These are phyloP conservation scores for Podocnemis expansa DNA, from an alignment of 2,113 vertebrate species.

Conservation along the genomic window DNA sequence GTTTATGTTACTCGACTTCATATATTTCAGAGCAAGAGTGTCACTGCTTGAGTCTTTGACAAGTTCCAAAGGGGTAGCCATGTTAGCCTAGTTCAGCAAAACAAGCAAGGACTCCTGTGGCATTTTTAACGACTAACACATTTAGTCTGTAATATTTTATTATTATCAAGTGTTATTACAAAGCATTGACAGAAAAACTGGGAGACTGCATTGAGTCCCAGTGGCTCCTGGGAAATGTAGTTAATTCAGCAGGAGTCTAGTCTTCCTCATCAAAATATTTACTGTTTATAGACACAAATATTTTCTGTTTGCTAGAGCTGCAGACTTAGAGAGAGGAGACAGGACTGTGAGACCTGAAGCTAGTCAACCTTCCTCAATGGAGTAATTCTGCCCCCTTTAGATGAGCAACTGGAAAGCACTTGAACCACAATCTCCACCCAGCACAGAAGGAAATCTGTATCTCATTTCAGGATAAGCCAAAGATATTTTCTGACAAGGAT, in stretches of 20 bases:
- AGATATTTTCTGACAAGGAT: not conserved
- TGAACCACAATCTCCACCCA: not conserved
- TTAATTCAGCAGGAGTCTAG: not conserved
- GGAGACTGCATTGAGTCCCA: not conserved
- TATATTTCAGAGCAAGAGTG: not conserved
- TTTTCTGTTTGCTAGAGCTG: not conserved
- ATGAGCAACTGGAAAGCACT: constrained; percentile 48
- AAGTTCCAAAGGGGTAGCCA: no score
- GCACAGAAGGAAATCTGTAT: not conserved
- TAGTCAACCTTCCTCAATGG: not conserved
- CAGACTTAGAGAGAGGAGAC: not conserved
- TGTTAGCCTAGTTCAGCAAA: no score
- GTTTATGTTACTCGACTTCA: not conserved
- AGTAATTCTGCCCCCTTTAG: constrained; percentile 67
- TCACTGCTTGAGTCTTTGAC: not conserved
- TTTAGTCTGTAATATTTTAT: no score
- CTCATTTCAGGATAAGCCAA: not conserved
- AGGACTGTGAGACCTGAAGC: not conserved
- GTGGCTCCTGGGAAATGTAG: not conserved
- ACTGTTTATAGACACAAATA: not conserved
- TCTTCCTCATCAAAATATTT: not conserved
- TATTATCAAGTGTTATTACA: not conserved
- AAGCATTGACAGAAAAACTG: not conserved
- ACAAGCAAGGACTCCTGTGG: no score
- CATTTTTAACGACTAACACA: no score